phyloP scores from a whole-genome alignment of 2,797 vertebrate genomes.

The Hydrolagus colliei region DNA sequence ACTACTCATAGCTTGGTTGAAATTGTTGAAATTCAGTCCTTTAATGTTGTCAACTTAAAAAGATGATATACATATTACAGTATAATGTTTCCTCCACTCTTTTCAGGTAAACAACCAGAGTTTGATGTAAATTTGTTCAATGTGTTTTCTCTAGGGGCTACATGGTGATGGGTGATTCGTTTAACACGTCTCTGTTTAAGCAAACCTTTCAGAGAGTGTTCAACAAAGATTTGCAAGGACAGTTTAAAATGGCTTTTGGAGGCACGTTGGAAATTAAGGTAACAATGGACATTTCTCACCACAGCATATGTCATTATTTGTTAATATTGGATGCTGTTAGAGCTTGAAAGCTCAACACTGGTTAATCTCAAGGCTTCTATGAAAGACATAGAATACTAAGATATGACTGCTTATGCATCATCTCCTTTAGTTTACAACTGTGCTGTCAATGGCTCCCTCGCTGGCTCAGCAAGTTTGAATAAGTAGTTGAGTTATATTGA shows the following conservation, averaged over 20 bases:
- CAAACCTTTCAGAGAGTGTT: conserved; percentile 96
- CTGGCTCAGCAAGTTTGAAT: no score
- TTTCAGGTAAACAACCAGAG: not conserved
- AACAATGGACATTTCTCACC: conserved; percentile 40
- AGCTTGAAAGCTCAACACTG: no score
- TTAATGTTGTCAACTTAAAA: conserved; percentile 16
- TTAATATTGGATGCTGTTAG: no score
- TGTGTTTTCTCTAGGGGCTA: conserved; percentile 66
- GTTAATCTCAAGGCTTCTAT: no score
- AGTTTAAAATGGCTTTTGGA: conserved; percentile 92
- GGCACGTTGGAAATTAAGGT: conserved; percentile 95
- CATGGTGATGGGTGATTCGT: conserved; percentile 97
- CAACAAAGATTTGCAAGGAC: conserved; percentile 81
- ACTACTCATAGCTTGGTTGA: not conserved
- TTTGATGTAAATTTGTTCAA: not conserved
- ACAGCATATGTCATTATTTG: not conserved
- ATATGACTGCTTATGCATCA: no score
- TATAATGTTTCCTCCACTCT: not conserved
- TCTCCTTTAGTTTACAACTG: no score
- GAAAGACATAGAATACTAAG: no score
- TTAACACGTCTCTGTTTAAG: conserved; percentile 94
- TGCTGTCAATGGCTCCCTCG: no score
- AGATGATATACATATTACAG: not conserved
- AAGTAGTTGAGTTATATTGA: no score
- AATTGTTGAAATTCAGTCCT: not conserved